phyloP scores from a whole-genome alignment of 2,888 invertebrate genomes.

The Axea sp. region DNA sequence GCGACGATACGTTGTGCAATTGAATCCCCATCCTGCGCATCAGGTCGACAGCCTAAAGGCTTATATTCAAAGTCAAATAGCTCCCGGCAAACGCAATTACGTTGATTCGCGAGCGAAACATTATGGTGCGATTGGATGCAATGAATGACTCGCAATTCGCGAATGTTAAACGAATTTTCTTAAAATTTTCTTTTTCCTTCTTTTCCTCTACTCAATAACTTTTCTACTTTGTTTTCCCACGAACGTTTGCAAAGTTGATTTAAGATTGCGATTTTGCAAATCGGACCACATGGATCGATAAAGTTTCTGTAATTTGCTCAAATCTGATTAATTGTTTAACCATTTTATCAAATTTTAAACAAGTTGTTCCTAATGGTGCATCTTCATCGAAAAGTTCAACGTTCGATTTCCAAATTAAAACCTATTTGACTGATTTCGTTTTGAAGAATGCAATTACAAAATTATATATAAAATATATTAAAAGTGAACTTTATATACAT shows the following conservation, averaged over 20 bases:
- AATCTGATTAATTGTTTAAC: too few species aligned
- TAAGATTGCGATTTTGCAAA: constrained; percentile 26
- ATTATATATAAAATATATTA: too few species aligned
- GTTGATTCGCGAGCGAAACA: constrained; percentile 3
- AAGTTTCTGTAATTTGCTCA: too few species aligned
- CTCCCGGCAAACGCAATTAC: constrained; percentile 6
- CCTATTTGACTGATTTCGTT: too few species aligned
- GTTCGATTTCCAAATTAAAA: too few species aligned
- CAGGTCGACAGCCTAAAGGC: constrained; percentile 8
- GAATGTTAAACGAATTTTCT: not conserved
- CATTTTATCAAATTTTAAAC: too few species aligned
- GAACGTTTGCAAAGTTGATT: constrained; percentile 12
- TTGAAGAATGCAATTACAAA: too few species aligned
- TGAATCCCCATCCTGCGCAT: constrained; percentile 42
- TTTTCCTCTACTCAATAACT: not conserved
- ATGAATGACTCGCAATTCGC: not conserved
- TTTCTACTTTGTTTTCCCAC: constrained; percentile 15
- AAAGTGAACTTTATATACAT: too few species aligned
- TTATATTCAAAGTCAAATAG: constrained; percentile 3
- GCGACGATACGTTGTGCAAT: constrained; percentile 36
- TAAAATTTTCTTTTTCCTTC: not conserved
- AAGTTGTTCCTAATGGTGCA: too few species aligned
- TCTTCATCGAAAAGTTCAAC: too few species aligned
- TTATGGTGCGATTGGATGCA: too few species aligned
- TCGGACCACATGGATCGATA: constrained; percentile 22